These are phyloP conservation scores for Encarsia formosa DNA, from an alignment of 2,888 invertebrate species.

Conservation along the genomic window DNA sequence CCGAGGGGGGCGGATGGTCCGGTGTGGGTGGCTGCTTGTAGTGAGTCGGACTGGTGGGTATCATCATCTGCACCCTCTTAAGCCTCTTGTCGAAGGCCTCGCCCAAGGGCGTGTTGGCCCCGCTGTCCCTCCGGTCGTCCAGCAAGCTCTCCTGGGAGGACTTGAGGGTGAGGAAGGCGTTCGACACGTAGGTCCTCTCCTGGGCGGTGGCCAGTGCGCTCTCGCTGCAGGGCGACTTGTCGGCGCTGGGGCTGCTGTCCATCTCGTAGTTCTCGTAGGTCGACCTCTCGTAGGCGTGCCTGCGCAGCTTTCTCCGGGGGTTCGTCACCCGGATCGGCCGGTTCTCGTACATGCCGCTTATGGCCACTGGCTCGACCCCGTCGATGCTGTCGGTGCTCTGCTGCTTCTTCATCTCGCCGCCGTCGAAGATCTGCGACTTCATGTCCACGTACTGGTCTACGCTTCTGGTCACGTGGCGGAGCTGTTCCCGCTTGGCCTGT, in stretches of 20 bases:
- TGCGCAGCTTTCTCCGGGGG: slow-evolving; percentile 65
- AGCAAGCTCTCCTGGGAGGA: slow-evolving; percentile 62
- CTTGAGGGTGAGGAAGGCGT: slow-evolving; percentile 56
- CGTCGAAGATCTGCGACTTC: slow-evolving; percentile 57
- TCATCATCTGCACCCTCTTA: slow-evolving; percentile 49
- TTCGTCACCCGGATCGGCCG: slow-evolving; percentile 68
- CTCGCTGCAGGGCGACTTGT: slow-evolving; percentile 53
- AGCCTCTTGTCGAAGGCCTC: slow-evolving; percentile 47
- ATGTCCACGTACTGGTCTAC: slow-evolving; percentile 77
- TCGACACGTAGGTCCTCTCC: slow-evolving; percentile 54
- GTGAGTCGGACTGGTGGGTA: slow-evolving; percentile 82
- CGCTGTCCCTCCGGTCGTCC: slow-evolving; percentile 52
- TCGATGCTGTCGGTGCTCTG: neutral
- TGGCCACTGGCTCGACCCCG: slow-evolving; percentile 66
- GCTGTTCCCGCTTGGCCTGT: slow-evolving; percentile 51
- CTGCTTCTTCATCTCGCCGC: slow-evolving; percentile 31
- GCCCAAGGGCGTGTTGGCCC: slow-evolving; percentile 51
- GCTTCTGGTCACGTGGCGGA: slow-evolving; percentile 66
- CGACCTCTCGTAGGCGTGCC: slow-evolving; percentile 54
- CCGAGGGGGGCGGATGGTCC: slow-evolving; percentile 90
- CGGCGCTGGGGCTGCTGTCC: slow-evolving; percentile 44
- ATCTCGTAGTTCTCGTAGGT: slow-evolving; percentile 63
- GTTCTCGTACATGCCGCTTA: slow-evolving; percentile 69
- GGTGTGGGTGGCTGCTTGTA: slow-evolving; percentile 91
- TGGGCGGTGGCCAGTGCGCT: slow-evolving; percentile 35